Evolutionary conservation across 2,113 vertebrate species (phyloP).

Genomic region (Gasterosteus aculeatus): DNA sequence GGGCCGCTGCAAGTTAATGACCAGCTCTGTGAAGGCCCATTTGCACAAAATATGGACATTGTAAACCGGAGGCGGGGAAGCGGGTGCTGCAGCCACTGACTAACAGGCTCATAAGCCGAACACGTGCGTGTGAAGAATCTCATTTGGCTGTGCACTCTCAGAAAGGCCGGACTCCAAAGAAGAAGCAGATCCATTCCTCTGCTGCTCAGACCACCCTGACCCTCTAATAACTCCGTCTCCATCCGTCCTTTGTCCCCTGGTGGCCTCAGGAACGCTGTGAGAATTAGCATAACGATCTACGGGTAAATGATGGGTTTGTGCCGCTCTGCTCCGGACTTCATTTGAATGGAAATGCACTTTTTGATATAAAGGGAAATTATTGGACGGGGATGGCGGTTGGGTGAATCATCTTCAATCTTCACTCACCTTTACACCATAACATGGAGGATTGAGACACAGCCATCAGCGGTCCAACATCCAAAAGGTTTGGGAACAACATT

Average conservation of each 20-base stretch:
- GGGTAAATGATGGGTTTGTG: slow-evolving; percentile 62
- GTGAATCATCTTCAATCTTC: slow-evolving; percentile 11
- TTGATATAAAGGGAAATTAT: slow-evolving; percentile 57
- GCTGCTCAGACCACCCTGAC: too few species aligned
- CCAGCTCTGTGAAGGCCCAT: slow-evolving; percentile 71
- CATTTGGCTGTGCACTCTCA: slow-evolving; percentile 56
- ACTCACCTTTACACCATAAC: slow-evolving; percentile 3
- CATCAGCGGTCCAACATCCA: slow-evolving; percentile 63
- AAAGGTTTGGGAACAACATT: slow-evolving; percentile 93
- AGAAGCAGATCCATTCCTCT: slow-evolving; percentile 42
- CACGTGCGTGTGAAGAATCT: slow-evolving; percentile 60
- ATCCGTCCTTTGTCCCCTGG: slow-evolving; percentile 38
- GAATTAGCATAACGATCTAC: slow-evolving; percentile 71
- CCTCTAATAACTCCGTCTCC: slow-evolving; percentile 41
- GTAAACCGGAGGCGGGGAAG: slow-evolving; percentile 60
- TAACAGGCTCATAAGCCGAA: too few species aligned
- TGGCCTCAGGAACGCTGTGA: too few species aligned
- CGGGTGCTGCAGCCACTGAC: slow-evolving; percentile 65
- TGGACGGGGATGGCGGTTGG: slow-evolving; percentile 46
- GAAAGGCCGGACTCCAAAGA: slow-evolving; percentile 52
- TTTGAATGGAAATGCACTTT: slow-evolving; percentile 74
- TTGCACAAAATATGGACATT: slow-evolving; percentile 73
- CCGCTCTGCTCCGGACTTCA: slow-evolving; percentile 49
- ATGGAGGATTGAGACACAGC: slow-evolving; percentile 41
- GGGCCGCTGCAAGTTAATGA: slow-evolving; percentile 76